Evolutionary conservation across 2,797 vertebrate species (phyloP), one percentile per base, ranked within the genome.

Genomic region (Austrolebias charrua): DNA sequence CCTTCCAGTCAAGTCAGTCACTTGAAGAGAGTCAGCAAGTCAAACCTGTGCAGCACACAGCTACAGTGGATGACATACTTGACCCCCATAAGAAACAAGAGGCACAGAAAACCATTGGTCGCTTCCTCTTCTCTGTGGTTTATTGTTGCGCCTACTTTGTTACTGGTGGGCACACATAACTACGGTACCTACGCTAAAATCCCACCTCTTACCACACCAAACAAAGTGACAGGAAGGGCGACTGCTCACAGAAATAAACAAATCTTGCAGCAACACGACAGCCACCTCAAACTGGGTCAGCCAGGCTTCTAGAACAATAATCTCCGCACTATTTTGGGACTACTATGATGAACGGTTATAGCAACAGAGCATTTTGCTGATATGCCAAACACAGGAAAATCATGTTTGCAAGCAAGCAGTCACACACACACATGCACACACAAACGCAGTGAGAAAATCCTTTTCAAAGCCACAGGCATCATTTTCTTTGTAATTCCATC

Each of bases 1-100:
- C 90, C 65, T 77, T 82, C 77, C 82, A 84, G 77, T 83, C 81
- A 81, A 84, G 86, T 84, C 86, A 77, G 78, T 82, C 78, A 83
- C 83, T 83, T 84, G 80, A 87, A 87, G 78, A 73, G 78, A 79
- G 75, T 55, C 56, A 81, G 66, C 64, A 79, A 82, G 53, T 79
- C 80, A 84, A 70, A 78, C 72, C 78, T 70, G 74, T 33, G 47
- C 45, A 4, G 19, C 75, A 60, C 70, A 65, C 73, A 63, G 71
- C 69, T 80, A 74, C 61, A 67, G 73, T 80, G 73, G 76, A 81
- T 85, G 71, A 83, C 84, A 70, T 66, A 75, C 73, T 76, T 73
- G 81, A 79, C 74, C 66, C 60, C 71, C 77, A 79, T 85, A 76
- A 80, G 74, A 76, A 81, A 82, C 69, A 61, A 71, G 62, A 75